Evolutionary conservation across 64 coral and sea anemone genomes (phyloP).

Genomic region (Porites australiensis): DNA sequence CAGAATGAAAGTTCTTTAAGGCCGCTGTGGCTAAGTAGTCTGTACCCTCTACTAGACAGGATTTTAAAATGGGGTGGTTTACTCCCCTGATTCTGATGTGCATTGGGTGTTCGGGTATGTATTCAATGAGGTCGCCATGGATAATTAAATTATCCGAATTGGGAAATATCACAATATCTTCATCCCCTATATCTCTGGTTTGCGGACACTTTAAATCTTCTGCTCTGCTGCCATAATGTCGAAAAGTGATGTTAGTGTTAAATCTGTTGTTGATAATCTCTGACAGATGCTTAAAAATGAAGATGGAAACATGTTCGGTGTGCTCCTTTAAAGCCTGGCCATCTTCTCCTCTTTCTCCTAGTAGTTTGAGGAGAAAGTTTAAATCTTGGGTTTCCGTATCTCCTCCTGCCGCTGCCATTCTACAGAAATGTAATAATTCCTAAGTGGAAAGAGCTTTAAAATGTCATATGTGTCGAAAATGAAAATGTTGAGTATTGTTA

Average conservation of each 20-base stretch:
- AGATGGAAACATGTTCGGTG: background rate
- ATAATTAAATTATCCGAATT: constrained; percentile 13
- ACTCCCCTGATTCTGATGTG: constrained; percentile 63
- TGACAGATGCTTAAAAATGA: background rate
- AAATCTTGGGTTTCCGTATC: background rate
- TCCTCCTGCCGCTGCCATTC: background rate
- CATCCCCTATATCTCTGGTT: constrained; percentile 6
- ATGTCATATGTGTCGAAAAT: too few species aligned
- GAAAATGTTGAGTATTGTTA: too few species aligned
- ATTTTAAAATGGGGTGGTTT: constrained; percentile 60
- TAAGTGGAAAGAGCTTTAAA: too few species aligned
- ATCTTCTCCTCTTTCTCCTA: background rate
- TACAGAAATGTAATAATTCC: background rate
- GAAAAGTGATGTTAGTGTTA: background rate
- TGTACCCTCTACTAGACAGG: constrained; percentile 62
- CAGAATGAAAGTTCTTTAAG: constrained; percentile 61
- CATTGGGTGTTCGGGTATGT: constrained; percentile 30
- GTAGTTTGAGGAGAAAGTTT: background rate
- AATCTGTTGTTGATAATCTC: background rate
- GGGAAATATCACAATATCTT: constrained; percentile 27
- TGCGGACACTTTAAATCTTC: constrained; percentile 20
- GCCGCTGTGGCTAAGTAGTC: constrained; percentile 48
- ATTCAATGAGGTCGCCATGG: constrained; percentile 25
- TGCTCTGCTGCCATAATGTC: constrained; percentile 11
- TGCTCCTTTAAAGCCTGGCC: background rate